phyloP scores from a whole-genome alignment of 2,888 invertebrate species.

The Hymenopus coronatus region DNA sequence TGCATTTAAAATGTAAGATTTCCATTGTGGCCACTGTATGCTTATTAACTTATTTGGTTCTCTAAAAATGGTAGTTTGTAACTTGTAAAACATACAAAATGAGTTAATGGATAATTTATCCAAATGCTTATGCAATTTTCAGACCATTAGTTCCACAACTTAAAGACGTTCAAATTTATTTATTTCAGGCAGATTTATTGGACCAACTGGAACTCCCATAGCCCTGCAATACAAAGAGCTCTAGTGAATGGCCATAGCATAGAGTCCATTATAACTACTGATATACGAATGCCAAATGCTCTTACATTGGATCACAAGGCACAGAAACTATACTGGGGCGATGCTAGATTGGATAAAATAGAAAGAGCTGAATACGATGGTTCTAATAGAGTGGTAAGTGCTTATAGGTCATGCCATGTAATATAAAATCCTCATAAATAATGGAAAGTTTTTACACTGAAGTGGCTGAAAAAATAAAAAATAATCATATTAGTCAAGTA shows the following conservation, averaged over 20 bases:
- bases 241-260: slow-evolving; percentile 63
- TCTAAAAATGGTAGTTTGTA: too few species aligned
- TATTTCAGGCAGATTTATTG: slow-evolving; percentile 67
- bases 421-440: too few species aligned
- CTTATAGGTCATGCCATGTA: background rate
- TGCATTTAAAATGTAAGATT: too few species aligned
- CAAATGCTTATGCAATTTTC: too few species aligned
- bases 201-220: slow-evolving; percentile 86
- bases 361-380: slow-evolving; percentile 81
- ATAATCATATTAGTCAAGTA: too few species aligned
- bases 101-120: too few species aligned
- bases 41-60: too few species aligned
- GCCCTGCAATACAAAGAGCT: slow-evolving; percentile 78
- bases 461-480: too few species aligned
- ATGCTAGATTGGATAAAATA: slow-evolving; percentile 80
- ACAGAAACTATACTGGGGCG: slow-evolving; percentile 79
- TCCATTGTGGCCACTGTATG: too few species aligned
- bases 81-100: too few species aligned
- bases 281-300: slow-evolving; percentile 84
- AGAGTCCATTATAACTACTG: slow-evolving; percentile 69
- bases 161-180: background rate
- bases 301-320: slow-evolving; percentile 73
- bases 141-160: too few species aligned
- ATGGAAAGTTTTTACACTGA: too few species aligned
- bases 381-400: slow-evolving; percentile 60